Percentiles rank a stretch among this genome's conserved stretches.
Conservation (phyloP, 2,797 vertebrate species). For the Uromys caudimaculatus region DNA sequence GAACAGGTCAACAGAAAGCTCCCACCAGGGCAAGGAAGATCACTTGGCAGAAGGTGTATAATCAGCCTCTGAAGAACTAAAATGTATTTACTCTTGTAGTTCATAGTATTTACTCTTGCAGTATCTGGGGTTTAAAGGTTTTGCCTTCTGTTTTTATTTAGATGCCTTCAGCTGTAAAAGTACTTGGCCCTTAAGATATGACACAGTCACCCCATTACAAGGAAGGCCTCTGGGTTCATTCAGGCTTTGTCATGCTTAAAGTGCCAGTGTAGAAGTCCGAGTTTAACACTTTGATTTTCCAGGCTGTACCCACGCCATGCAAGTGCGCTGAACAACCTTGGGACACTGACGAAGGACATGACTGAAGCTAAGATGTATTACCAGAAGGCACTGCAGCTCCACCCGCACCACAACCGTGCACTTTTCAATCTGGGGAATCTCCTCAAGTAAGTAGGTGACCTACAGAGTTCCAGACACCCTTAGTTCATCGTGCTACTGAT, state of each 20-base stretch:
- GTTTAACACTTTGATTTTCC: conserved; percentile 51
- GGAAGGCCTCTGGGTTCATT: not conserved
- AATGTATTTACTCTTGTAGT: not conserved
- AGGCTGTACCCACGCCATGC: conserved; percentile 97
- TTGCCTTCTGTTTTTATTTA: not conserved
- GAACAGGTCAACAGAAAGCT: not conserved
- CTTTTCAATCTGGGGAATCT: conserved; percentile 98
- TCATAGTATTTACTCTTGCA: not conserved
- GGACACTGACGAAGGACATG: conserved; percentile 92
- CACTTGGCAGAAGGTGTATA: not conserved
- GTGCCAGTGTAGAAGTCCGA: not conserved
- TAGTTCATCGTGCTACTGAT: not conserved
- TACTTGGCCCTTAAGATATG: not conserved
- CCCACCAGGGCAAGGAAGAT: not conserved
- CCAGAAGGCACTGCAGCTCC: conserved; percentile 93
- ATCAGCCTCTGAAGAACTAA: not conserved
- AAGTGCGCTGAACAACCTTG: conserved; percentile 98
- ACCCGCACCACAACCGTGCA: conserved; percentile 95
- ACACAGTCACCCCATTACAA: not conserved
- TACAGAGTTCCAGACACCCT: not conserved
- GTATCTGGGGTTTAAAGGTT: not conserved
- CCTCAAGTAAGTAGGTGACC: conserved; percentile 91
- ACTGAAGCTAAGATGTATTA: conserved; percentile 94
- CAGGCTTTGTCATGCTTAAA: not conserved
- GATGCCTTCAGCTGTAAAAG: not conserved